Conservation (phyloP, 2,113 vertebrate genomes). For the Myrmecobius fasciatus region DNA sequence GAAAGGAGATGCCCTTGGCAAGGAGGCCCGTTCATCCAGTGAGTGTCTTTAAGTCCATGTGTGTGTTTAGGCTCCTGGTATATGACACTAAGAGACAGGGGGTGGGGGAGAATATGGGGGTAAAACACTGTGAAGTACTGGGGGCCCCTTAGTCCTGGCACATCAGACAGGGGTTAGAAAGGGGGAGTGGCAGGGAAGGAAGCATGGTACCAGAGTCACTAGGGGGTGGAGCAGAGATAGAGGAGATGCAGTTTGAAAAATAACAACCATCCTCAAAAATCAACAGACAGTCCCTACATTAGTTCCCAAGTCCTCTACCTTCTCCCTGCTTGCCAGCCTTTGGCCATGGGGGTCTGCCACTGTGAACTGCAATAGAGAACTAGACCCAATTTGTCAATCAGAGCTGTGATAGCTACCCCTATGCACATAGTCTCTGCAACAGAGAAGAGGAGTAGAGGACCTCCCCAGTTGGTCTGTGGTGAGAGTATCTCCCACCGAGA, state of each 20-base stretch:
- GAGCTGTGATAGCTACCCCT: not conserved
- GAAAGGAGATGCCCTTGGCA: not conserved
- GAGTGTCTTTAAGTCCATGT: not conserved
- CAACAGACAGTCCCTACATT: not conserved
- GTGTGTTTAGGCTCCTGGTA: not conserved
- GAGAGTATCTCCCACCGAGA: not conserved
- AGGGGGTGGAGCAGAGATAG: not conserved
- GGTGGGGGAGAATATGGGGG: not conserved
- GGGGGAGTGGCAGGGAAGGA: not conserved
- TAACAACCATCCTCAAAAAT: not conserved
- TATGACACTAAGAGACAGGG: not conserved
- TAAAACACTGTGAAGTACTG: not conserved
- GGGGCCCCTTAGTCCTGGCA: not conserved
- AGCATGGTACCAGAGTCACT: not conserved
- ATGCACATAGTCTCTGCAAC: not conserved
- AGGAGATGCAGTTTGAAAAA: not conserved
- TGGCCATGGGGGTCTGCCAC: not conserved
- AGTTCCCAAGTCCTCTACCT: not conserved
- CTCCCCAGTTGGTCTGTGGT: not conserved
- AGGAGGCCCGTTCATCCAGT: not conserved
- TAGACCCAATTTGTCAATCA: not conserved
- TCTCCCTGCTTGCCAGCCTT: not conserved
- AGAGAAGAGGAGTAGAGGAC: not conserved
- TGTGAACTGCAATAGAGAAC: not conserved
- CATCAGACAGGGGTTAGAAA: not conserved